Conservation (phyloP, 2,113 vertebrate genomes). For the Cyprinodon tularosa region DNA sequence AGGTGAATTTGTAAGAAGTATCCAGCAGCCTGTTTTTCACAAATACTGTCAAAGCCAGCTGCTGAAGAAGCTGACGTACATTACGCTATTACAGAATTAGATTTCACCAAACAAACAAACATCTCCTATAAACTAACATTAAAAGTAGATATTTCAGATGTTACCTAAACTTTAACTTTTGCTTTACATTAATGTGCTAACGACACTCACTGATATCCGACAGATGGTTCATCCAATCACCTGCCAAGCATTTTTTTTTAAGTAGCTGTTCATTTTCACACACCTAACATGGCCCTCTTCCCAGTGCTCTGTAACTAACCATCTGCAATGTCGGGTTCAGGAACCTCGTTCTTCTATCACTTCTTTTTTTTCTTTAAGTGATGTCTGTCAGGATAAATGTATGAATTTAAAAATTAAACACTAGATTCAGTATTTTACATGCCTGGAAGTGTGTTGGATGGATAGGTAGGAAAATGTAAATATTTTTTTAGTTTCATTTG, state of each 20-base stretch:
- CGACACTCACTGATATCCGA: background rate
- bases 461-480: background rate
- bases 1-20: background rate
- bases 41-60: background rate
- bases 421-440: background rate
- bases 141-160: background rate
- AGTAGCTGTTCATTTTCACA: background rate
- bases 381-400: background rate
- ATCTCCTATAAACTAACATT: background rate
- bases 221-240: conserved; percentile 14
- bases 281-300: background rate
- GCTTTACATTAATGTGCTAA: background rate
- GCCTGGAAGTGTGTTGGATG: background rate
- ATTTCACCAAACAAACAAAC: background rate
- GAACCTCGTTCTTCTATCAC: background rate
- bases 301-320: conserved; percentile 4
- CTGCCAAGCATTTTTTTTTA: background rate
- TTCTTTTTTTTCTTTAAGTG: background rate
- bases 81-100: background rate
- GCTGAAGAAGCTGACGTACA: background rate
- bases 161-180: background rate
- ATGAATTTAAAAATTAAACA: background rate
- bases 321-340: conserved; percentile 6
- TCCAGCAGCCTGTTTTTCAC: background rate
- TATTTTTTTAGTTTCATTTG: background rate